A percentile compares a stretch with the other conserved stretches of the same genome.
Evolutionary conservation across 2,797 vertebrate genomes (phyloP).

Genomic region (Yasuhikotakia modesta): DNA sequence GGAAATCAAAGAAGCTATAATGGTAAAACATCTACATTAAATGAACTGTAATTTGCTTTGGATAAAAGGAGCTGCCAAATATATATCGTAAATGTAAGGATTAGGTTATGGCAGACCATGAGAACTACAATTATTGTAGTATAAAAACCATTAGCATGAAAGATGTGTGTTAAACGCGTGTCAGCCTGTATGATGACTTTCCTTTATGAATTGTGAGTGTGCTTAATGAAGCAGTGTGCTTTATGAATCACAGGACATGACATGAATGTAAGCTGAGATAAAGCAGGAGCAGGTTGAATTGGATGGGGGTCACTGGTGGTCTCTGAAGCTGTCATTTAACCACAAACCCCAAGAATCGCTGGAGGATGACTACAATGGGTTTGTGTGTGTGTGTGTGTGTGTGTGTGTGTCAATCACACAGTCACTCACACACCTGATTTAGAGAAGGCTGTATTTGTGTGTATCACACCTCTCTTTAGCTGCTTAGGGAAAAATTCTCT

Average conservation of each 20-base stretch:
- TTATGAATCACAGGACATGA: slow-evolving; percentile 1
- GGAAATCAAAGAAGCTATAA: too few relatives aligned
- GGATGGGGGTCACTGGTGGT: slow-evolving; percentile 6
- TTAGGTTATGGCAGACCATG: background rate
- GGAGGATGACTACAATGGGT: slow-evolving; percentile 8
- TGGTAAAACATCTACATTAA: too few relatives aligned
- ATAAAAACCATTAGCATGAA: background rate
- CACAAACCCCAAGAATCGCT: slow-evolving; percentile 31
- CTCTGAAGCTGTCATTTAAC: slow-evolving; percentile 36
- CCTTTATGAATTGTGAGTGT: background rate
- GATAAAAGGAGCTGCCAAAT: background rate
- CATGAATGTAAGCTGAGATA: background rate
- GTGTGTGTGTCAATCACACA: background rate
- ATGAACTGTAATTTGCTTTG: background rate
- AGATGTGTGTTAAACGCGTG: background rate
- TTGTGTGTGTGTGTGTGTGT: background rate
- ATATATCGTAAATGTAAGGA: background rate
- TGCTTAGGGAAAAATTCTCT: background rate
- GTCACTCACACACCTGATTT: background rate
- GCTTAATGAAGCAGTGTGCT: background rate
- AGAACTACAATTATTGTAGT: background rate
- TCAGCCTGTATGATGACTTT: background rate
- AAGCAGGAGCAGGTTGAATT: background rate
- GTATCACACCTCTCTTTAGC: background rate
- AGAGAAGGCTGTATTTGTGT: background rate